Base-by-base conservation (phyloP, 2,888 invertebrate species). In the Artemia sinica region DNA sequence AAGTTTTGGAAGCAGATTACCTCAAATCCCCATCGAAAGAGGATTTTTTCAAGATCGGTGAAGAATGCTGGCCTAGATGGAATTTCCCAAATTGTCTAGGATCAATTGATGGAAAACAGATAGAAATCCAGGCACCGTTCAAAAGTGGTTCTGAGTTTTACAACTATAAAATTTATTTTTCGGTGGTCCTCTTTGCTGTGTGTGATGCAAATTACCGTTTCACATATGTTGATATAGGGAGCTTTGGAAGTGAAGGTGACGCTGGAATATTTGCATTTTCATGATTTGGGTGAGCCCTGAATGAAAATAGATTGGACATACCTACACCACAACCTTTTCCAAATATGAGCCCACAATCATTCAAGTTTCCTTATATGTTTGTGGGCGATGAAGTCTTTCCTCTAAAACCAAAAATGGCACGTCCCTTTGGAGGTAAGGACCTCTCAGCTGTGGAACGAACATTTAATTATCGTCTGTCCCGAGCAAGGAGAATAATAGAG, bases 231-330 rank as follows among this genome's bases (percentile, higher is more conserved):
- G 7, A 8, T 8, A 58, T 58, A n/a, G 58, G 58, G 6, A 58
- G 58, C 14, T 58, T n/a, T 58, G 58, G 7, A 58, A 58, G 58
- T 14, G 58, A 58, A 8, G 58, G 58, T 14, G 58, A 58, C 14
- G 58, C 58, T 58, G 58, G 58, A 4, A 58, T 8, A 58, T 58
- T 58, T 58, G 8, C 58, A 58, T 58, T 14, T 58, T 58, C 58
- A 6, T 58, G 6, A 58, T 58, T 58, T 58, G 58, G 58, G 8
- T 14, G 14, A 58, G 4, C 58, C 13, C 58, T 58, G 8, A 58
- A 58, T 58, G 58, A 58, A 58, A 58, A 58, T 58, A 58, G n/a
- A n/a, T n/a, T 58, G 58, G 58, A 58, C 58, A 58, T 58, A 58
- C 58, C 58, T 58, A 14, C 13, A 13, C n/a, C 4, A 6, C 13